These are phyloP conservation scores for Hydrolagus colliei DNA, from an alignment of 2,797 vertebrate genomes.

Conservation along the genomic window DNA sequence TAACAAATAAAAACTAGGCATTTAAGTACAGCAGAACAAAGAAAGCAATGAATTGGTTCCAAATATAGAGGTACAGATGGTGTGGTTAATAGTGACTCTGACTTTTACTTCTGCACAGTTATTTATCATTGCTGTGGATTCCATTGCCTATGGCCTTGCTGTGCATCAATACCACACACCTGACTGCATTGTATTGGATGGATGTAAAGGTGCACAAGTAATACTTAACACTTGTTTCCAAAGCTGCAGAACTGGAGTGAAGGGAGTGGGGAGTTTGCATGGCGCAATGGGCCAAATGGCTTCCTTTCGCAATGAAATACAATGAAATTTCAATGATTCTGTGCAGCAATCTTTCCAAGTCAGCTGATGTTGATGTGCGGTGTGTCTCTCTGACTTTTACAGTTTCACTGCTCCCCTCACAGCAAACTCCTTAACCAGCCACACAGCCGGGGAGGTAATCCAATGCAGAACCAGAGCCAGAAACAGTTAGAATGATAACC, in stretches of 20 bases:
- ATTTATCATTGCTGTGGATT: too few relatives aligned
- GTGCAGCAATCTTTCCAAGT: background rate
- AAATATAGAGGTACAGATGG: background rate
- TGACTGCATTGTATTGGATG: too few relatives aligned
- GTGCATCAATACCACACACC: too few relatives aligned
- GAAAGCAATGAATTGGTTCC: background rate
- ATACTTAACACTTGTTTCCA: too few relatives aligned
- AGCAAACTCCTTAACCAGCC: too few relatives aligned
- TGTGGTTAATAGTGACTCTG: conserved; percentile 4
- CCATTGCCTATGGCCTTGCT: too few relatives aligned
- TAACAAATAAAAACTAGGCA: background rate
- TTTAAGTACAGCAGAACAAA: background rate
- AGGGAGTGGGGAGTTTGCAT: too few relatives aligned
- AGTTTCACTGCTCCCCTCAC: background rate
- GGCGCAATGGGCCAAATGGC: too few relatives aligned
- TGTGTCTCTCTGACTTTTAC: background rate
- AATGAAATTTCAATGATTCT: background rate
- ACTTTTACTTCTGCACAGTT: conserved; percentile 20
- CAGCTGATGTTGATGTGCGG: background rate
- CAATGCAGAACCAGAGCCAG: too few relatives aligned
- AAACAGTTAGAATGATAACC: background rate
- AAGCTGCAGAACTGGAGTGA: too few relatives aligned
- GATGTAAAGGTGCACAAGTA: too few relatives aligned
- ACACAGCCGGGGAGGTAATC: background rate
- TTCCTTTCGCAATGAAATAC: too few relatives aligned